Conservation (phyloP, 2,797 vertebrate genomes). For the Monodelphis domestica region DNA sequence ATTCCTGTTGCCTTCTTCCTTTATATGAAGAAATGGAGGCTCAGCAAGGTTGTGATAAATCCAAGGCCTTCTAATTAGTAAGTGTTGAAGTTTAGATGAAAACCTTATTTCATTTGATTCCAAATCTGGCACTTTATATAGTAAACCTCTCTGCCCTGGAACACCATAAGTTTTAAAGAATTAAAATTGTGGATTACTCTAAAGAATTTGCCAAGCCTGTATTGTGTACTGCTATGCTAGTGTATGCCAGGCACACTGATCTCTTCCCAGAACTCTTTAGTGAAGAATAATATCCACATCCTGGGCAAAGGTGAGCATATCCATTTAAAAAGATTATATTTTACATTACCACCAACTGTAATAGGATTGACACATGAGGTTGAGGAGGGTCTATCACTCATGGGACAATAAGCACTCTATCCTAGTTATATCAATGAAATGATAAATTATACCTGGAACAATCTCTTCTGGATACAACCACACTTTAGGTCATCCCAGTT, state of each 20-base stretch:
- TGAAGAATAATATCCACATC: neutral
- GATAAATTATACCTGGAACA: neutral
- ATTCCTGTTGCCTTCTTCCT: neutral
- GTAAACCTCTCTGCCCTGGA: neutral
- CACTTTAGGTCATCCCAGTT: neutral
- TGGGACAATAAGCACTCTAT: neutral
- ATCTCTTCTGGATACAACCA: neutral
- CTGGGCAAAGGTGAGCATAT: neutral
- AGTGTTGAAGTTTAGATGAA: neutral
- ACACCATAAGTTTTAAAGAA: neutral
- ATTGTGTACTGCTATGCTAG: neutral
- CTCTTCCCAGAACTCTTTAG: neutral
- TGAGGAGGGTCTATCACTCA: neutral
- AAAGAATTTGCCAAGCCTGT: neutral
- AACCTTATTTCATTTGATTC: neutral
- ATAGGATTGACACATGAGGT: neutral
- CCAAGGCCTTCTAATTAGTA: neutral
- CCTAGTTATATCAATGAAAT: neutral
- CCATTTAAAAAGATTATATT: neutral
- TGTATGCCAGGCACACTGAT: neutral
- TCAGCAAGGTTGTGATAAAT: neutral
- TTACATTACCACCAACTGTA: neutral
- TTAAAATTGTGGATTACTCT: neutral
- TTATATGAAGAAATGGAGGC: neutral
- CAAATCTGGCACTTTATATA: neutral